Base-by-base conservation (phyloP, 2,888 invertebrate genomes). In the Oscheius sp. region DNA sequence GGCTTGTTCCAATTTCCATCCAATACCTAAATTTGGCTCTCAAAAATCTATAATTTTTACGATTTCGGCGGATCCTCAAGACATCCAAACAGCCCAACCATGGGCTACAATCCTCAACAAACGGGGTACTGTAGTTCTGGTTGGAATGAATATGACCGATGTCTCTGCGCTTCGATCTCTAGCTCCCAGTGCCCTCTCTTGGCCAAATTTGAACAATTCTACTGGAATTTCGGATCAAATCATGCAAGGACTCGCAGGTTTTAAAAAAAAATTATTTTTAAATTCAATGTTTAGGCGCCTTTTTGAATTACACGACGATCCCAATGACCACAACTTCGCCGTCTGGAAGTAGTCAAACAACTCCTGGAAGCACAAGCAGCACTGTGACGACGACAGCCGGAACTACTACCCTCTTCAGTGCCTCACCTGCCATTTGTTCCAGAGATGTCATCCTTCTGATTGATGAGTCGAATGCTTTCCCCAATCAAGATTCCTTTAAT, bases 401-500 rank as follows among this genome's bases (percentile, higher is more conserved):
- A 17, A 50, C 64, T 3, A 64, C 64, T 20, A 64, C 50, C 3
- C 23, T 34, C 5, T 46, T 45, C 25, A 34, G n/a, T 3, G 48
- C 52, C 17, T 34, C 64, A 5, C 48, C 64, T 17, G 48, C 48
- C 17, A 48, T 31, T 23, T 67, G 67, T 27, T 31, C 33, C 27
- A 57, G 67, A 57, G 67, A 67, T 57, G 57, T 67, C 1, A 67
- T 67, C 42, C 37, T 67, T 8, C 27, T 67, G 20, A 8, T 67
- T 1, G 67, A 67, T 46, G 45, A 55, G 33, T 67, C 67, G 6
- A 67, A 67, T 33, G 55, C 39, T 23, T 45, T 39, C n/a, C 46
- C 31, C 12, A 42, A 37, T 53, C 15, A 31, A 31, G 46, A 17
- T 2, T 65, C 65, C 1, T 65, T 65, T 23, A 33, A 42, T 10